Evolutionary conservation across 2,113 vertebrate species (phyloP).

Genomic region (Thalassoma bifasciatum): DNA sequence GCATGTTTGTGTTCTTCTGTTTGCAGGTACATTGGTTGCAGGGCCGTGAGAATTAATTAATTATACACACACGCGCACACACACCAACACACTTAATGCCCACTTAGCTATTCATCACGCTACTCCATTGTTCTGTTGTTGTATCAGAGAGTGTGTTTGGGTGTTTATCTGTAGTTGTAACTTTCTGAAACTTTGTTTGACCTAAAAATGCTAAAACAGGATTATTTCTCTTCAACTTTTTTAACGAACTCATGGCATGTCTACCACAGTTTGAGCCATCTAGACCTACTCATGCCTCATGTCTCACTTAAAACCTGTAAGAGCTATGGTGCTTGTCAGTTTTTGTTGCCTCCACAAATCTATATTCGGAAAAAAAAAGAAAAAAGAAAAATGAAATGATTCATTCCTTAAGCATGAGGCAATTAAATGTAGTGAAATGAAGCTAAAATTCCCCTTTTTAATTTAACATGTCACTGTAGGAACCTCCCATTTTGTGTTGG

Average conservation of each 20-base stretch:
- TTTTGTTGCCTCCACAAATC: no score
- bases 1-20: background rate
- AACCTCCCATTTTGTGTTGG: no score
- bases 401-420: no score
- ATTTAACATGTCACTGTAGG: no score
- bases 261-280: no score
- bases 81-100: constrained; percentile 10
- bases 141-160: background rate
- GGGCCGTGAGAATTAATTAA: constrained; percentile 22
- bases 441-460: no score
- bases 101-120: constrained; percentile 26
- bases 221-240: background rate
- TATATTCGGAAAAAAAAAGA: no score
- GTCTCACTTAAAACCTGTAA: no score
- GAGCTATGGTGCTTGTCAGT: no score
- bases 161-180: background rate
- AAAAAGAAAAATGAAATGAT: no score
- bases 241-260: background rate
- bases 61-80: constrained; percentile 8
- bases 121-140: background rate
- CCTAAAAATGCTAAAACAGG: background rate
- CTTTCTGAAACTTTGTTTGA: background rate
- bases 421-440: no score
- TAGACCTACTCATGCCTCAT: no score
- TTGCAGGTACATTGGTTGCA: constrained; percentile 16